Conservation (phyloP, 2,888 invertebrate genomes). For the Andrena chrysosceles region DNA sequence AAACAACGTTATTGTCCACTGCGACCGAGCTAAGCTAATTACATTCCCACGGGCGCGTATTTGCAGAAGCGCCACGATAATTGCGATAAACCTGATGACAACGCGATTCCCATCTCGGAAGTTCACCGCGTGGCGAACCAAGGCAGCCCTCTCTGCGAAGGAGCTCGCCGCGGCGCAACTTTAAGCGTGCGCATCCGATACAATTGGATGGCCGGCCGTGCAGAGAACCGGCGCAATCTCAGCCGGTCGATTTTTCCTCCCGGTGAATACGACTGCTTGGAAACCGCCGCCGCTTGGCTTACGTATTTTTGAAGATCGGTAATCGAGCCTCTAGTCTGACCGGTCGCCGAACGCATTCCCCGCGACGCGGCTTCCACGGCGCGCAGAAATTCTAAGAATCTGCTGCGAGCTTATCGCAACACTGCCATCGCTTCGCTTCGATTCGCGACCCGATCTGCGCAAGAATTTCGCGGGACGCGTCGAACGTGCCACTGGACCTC, state of each 20-base stretch:
- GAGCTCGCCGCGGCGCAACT: slow-evolving; percentile 2
- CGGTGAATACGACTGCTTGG: slow-evolving; percentile 60
- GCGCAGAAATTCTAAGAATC: slow-evolving; percentile 59
- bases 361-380: slow-evolving; percentile 39
- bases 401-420: slow-evolving; percentile 53
- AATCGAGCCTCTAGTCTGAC: slow-evolving; percentile 56
- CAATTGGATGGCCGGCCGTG: slow-evolving; percentile 46
- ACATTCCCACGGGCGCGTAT: slow-evolving; percentile 58
- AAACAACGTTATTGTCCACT: slow-evolving; percentile 43
- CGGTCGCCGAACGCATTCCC: slow-evolving; percentile 46
- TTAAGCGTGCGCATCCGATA: slow-evolving; percentile 39
- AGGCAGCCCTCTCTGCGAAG: neutral
- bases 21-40: slow-evolving; percentile 47
- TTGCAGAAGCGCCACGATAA: slow-evolving; percentile 63
- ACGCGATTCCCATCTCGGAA: slow-evolving; percentile 72
- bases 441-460: slow-evolving; percentile 40
- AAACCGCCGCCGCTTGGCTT: slow-evolving; percentile 41
- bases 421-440: slow-evolving; percentile 56
- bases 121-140: slow-evolving; percentile 48
- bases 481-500: neutral
- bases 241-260: slow-evolving; percentile 41
- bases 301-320: slow-evolving; percentile 67
- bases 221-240: slow-evolving; percentile 55
- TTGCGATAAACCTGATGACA: slow-evolving; percentile 73
- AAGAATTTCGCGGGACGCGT: slow-evolving; percentile 1